These are phyloP conservation scores for Microplitis deprimator DNA, from an alignment of 2,888 invertebrate genomes.

Conservation along the genomic window DNA sequence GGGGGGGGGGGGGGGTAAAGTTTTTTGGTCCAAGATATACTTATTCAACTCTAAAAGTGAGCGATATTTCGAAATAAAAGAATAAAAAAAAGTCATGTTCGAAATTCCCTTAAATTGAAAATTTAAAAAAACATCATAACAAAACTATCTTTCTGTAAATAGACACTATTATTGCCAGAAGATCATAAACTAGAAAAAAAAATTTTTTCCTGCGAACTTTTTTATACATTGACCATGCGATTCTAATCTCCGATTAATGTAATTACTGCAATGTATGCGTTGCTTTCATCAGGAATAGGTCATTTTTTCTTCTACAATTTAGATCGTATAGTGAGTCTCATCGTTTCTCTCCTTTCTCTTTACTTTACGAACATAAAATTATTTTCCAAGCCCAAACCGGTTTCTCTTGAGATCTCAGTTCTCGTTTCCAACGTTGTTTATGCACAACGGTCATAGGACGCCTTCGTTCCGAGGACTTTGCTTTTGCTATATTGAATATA, in stretches of 20 bases:
- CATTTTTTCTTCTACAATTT: slow-evolving; percentile 18
- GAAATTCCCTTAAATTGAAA: too few species aligned
- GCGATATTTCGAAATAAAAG: too few species aligned
- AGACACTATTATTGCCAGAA: too few species aligned
- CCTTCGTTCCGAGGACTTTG: slow-evolving; percentile 57
- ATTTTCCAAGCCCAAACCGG: slow-evolving; percentile 67
- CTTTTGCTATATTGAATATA: slow-evolving; percentile 7
- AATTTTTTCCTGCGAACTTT: background rate
- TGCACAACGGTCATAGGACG: slow-evolving; percentile 65
- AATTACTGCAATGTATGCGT: background rate
- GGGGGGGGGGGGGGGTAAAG: too few species aligned
- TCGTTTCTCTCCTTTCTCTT: slow-evolving; percentile 35
- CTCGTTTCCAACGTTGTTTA: slow-evolving; percentile 68
- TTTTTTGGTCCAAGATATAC: too few species aligned
- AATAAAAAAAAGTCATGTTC: too few species aligned
- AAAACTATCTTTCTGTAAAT: too few species aligned
- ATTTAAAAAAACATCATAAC: too few species aligned
- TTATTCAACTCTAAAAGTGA: too few species aligned
- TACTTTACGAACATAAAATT: slow-evolving; percentile 63
- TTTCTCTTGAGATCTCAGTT: slow-evolving; percentile 62
- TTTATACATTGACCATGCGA: background rate
- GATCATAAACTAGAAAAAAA: background rate
- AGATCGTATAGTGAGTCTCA: slow-evolving; percentile 19
- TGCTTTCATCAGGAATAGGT: slow-evolving; percentile 18
- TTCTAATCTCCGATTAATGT: background rate